Conservation (phyloP, 1,140 invertebrate genomes). For the Grapholita molesta region DNA sequence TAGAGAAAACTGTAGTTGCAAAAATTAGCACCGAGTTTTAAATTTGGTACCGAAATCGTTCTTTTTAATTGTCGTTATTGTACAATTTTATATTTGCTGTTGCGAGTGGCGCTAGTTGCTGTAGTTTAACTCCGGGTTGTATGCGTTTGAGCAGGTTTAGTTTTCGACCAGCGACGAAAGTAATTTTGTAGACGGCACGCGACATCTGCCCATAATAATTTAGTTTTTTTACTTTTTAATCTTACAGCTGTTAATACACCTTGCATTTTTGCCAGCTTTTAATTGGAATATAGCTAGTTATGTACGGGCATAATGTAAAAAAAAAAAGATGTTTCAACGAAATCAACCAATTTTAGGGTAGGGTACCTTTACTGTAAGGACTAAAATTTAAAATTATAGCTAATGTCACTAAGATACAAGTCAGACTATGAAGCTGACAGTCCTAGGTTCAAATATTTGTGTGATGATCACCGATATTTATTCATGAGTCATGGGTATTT, state of each 20-base stretch:
- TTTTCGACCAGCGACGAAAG: neutral
- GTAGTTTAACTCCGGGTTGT: neutral
- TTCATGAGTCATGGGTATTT: too few species aligned
- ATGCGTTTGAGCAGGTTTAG: neutral
- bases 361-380: too few species aligned
- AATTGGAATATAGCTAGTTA: too few species aligned
- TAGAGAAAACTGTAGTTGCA: neutral
- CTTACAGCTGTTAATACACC: neutral
- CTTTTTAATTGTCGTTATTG: neutral
- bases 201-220: constrained; percentile 12
- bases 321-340: too few species aligned
- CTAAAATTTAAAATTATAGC: too few species aligned
- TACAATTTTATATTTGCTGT: neutral
- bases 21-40: neutral
- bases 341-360: too few species aligned
- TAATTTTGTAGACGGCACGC: neutral
- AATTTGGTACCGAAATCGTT: neutral
- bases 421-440: too few species aligned
- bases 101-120: neutral
- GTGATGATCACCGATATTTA: too few species aligned
- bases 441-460: too few species aligned
- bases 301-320: too few species aligned
- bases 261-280: neutral
- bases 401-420: too few species aligned
- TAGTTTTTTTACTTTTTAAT: constrained; percentile 12